Evolutionary conservation across 2,113 vertebrate species (phyloP), one percentile per base, ranked within the genome.

Genomic region (Aptenodytes forsteri): DNA sequence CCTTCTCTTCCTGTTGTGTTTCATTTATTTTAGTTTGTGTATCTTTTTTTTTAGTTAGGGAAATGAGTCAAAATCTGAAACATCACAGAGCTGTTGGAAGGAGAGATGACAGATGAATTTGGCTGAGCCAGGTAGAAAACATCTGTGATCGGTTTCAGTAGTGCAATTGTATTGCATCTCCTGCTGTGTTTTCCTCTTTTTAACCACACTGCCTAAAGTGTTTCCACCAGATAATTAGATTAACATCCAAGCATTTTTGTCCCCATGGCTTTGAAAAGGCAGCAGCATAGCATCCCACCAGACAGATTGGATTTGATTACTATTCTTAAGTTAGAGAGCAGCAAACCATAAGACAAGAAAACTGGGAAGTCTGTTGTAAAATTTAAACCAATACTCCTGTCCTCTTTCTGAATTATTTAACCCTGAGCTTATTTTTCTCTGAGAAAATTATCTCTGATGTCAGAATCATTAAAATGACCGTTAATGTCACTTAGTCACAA

Each of bases 161-260:
- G 47, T 78, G 73, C 89, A 95, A 36, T 62, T 88, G 32, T 77
- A 58, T 73, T 85, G 40, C 30, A 36, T 34, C 44, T 92, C 89
- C 89, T 92, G 72, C 82, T 94, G 87, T 73, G 73, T 83, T 94
- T 79, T 89, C 44, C 44, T 64, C 77, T 70, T 89, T 92, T 95
- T 87, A 95, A 93, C 73, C 70, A 92, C 27, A 38, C 20, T 94
- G 89, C 79, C 83, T 94, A 56, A 97, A 81, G 81, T 86, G 80
- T 62, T 95, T 92, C 87, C 75, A 81, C 52, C 54, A 85, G 56
- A 94, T 92, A 92, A 96, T 96, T 95, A 94, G 83, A 96, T 94
- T 93, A 97, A 90, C 85, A 83, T 52, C 64, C 87, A 71, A 54
- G 49, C 34, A 14, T 46, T 44, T 90, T 75, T 88, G 66, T 76